Evolutionary conservation across 2,113 vertebrate species (phyloP).

Genomic region (Pyxicephalus adspersus): DNA sequence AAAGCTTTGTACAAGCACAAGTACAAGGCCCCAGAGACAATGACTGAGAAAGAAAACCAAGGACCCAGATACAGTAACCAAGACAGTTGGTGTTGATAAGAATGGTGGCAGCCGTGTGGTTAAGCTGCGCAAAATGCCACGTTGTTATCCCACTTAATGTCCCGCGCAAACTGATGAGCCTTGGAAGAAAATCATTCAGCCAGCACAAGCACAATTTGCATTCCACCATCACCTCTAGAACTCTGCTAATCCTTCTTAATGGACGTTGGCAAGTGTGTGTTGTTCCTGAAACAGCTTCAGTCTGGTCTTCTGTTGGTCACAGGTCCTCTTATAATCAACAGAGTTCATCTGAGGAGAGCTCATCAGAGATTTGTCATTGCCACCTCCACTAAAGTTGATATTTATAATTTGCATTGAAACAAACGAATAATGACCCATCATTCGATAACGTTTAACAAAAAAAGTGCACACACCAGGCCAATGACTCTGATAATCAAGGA

Average conservation of each 20-base stretch:
- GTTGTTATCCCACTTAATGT: conserved; percentile 97
- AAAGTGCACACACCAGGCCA: no score
- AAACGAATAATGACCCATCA: no score
- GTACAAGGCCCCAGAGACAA: conserved; percentile 84
- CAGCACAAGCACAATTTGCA: conserved; percentile 89
- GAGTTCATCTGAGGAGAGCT: conserved; percentile 91
- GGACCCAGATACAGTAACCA: conserved; percentile 77
- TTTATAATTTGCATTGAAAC: no score
- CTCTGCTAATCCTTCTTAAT: conserved; percentile 89
- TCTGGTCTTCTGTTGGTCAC: conserved; percentile 94
- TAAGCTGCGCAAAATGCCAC: conserved; percentile 94
- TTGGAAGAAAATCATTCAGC: conserved; percentile 91
- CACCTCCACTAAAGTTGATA: conserved; percentile 89
- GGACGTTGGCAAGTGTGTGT: conserved; percentile 96
- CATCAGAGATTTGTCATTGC: conserved; percentile 98
- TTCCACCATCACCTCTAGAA: conserved; percentile 86
- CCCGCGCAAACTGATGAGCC: conserved; percentile 87
- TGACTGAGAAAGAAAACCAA: conserved; percentile 86
- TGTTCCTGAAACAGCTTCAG: conserved; percentile 94
- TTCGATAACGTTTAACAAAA: no score
- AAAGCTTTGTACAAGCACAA: conserved; percentile 95
- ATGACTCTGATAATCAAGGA: no score
- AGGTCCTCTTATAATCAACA: conserved; percentile 87
- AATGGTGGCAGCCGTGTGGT: conserved; percentile 93
- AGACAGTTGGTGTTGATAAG: conserved; percentile 95